Evolutionary conservation across 1,140 invertebrate genomes (phyloP).

Genomic region (Cylas formicarius): DNA sequence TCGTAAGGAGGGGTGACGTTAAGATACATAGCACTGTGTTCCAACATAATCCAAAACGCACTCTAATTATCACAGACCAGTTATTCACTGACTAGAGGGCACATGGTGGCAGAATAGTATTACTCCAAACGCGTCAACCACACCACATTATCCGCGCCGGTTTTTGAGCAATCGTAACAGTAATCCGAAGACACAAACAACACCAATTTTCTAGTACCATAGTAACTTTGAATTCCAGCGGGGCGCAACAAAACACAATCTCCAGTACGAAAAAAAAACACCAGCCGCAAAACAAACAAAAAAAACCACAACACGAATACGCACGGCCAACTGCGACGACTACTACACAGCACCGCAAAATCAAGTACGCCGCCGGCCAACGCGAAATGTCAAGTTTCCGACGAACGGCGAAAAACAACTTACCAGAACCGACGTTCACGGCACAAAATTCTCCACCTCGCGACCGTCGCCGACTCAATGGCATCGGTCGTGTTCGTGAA

Average conservation of each 20-base stretch:
- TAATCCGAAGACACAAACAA: too few species aligned
- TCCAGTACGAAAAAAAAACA: too few species aligned
- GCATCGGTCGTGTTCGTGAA: slow-evolving; percentile 18
- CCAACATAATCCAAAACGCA: slow-evolving; percentile 32
- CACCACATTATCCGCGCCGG: too few species aligned
- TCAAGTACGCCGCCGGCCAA: slow-evolving; percentile 10
- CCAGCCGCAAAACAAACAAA: neutral
- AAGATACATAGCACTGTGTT: slow-evolving; percentile 39
- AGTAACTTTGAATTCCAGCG: too few species aligned
- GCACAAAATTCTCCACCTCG: slow-evolving; percentile 18
- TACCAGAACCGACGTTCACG: neutral
- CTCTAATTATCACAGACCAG: slow-evolving; percentile 18
- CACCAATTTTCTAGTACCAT: too few species aligned
- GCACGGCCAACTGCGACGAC: slow-evolving; percentile 3
- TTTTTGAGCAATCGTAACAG: too few species aligned
- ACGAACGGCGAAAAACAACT: slow-evolving; percentile 4
- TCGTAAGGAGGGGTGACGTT: slow-evolving; percentile 35
- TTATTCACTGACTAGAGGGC: slow-evolving; percentile 22
- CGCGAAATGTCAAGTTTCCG: slow-evolving; percentile 15
- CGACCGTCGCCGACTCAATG: slow-evolving; percentile 37
- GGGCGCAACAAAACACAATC: too few species aligned
- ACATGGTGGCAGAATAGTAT: too few species aligned
- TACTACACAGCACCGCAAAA: slow-evolving; percentile 4
- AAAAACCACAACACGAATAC: neutral
- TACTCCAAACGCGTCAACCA: too few species aligned